Percentiles rank a stretch among this genome's conserved stretches.
Evolutionary conservation across 2,888 invertebrate genomes (phyloP).

Genomic region (Heterodera filipjevi): DNA sequence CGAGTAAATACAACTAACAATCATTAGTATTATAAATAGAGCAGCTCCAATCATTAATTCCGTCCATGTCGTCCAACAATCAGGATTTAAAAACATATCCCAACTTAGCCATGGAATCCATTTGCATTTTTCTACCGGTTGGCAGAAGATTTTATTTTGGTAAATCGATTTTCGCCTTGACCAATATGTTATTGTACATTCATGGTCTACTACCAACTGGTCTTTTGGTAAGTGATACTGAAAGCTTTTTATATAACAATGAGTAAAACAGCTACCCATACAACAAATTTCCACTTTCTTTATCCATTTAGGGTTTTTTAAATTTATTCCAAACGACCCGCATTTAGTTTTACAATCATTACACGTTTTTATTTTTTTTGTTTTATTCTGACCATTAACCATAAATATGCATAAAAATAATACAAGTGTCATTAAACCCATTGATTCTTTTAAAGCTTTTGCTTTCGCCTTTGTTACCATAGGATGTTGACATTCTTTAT

Average conservation of each 20-base stretch:
- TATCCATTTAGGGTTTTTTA: not conserved
- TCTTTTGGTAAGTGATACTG: not conserved
- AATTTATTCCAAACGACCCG: not conserved
- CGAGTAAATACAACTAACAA: too few relatives aligned
- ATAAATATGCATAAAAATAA: not conserved
- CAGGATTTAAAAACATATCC: not conserved
- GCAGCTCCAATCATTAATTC: not conserved
- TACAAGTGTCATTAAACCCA: not conserved
- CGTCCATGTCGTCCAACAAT: not conserved
- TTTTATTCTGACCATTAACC: too few relatives aligned
- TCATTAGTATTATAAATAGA: too few relatives aligned
- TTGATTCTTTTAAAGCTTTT: not conserved
- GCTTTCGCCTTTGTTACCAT: not conserved
- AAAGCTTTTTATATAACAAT: not conserved
- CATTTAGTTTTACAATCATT: not conserved
- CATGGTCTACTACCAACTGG: not conserved
- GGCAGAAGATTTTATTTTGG: conserved; percentile 12
- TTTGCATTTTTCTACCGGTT: not conserved
- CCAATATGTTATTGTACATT: conserved; percentile 1
- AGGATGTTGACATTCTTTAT: not conserved
- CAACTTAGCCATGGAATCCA: not conserved
- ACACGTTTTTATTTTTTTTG: not conserved
- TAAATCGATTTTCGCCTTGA: not conserved
- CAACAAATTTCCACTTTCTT: conserved; percentile 15
- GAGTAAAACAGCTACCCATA: not conserved